Evolutionary conservation across 1,140 invertebrate genomes (phyloP).

Genomic region (Bombus polaris): DNA sequence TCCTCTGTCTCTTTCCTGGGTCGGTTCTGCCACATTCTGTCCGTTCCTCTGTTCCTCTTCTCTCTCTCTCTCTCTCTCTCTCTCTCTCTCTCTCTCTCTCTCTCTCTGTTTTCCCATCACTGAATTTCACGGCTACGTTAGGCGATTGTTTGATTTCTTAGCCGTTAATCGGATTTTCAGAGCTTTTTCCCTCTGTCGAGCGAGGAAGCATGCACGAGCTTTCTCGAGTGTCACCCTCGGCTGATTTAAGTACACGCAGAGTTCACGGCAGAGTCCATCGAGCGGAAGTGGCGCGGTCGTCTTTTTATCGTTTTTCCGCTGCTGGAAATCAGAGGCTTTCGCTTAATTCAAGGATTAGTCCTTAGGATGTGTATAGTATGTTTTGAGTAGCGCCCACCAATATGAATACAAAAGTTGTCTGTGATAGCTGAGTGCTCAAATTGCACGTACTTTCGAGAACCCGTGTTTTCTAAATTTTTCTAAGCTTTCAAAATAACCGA

Average conservation of each 20-base stretch:
- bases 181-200: background rate
- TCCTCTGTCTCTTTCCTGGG: slow-evolving; percentile 23
- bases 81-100: slow-evolving; percentile 28
- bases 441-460: too few species aligned
- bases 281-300: background rate
- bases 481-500: too few species aligned
- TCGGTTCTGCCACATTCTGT: background rate
- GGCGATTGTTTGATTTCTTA: slow-evolving; percentile 32
- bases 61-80: slow-evolving; percentile 36
- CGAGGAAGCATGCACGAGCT: background rate
- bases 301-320: too few species aligned
- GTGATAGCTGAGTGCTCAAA: fast-evolving
- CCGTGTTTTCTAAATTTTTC: too few species aligned
- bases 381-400: too few species aligned
- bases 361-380: too few species aligned
- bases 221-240: background rate
- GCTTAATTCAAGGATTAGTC: too few species aligned
- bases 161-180: slow-evolving; percentile 32
- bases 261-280: background rate
- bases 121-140: background rate
- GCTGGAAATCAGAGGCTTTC: too few species aligned
- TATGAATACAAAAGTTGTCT: too few species aligned
- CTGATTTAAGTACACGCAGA: background rate
- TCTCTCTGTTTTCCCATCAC: background rate
- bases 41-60: background rate